Evolutionary conservation across 1,140 invertebrate genomes (phyloP).

Genomic region (Drosophila auraria): DNA sequence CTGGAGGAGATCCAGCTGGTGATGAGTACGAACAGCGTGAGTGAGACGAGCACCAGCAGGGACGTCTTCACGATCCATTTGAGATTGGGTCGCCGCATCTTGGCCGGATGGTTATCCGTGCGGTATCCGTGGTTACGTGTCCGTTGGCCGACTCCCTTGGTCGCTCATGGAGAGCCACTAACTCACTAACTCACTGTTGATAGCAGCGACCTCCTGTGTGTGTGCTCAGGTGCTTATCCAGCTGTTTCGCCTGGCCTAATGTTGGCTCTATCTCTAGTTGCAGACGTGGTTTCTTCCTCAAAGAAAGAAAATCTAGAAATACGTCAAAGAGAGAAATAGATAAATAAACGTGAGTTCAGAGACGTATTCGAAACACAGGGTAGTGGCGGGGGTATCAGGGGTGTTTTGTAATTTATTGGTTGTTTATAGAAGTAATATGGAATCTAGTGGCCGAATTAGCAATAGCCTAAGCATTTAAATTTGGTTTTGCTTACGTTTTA

Average conservation of each 20-base stretch:
- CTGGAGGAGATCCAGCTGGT: conserved; percentile 79
- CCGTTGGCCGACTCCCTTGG: conserved; percentile 14
- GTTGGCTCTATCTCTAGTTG: conserved; percentile 1
- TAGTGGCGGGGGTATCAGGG: not conserved
- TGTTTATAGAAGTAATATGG: too few species aligned
- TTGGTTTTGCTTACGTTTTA: not conserved
- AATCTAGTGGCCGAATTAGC: too few species aligned
- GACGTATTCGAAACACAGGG: not conserved
- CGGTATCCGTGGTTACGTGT: conserved; percentile 60
- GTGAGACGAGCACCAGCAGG: conserved; percentile 60
- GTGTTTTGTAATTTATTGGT: not conserved
- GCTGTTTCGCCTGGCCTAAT: conserved; percentile 4
- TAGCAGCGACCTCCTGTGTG: conserved; percentile 27
- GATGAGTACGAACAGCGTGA: conserved; percentile 67
- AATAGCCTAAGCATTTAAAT: too few species aligned
- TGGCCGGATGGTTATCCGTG: conserved; percentile 7
- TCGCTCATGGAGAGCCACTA: conserved; percentile 6
- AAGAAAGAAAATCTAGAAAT: conserved; percentile 3
- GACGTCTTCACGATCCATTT: conserved; percentile 78
- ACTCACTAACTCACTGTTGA: not conserved
- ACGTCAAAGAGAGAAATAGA: conserved; percentile 10
- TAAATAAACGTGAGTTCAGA: conserved; percentile 17
- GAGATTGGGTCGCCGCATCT: conserved; percentile 79
- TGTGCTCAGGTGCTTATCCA: conserved; percentile 38
- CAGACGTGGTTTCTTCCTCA: conserved; percentile 14